A percentile compares a stretch with the other conserved stretches of the same genome.
phyloP scores from a whole-genome alignment of 2,113 vertebrate species.

The Oenanthe oenanthe region DNA sequence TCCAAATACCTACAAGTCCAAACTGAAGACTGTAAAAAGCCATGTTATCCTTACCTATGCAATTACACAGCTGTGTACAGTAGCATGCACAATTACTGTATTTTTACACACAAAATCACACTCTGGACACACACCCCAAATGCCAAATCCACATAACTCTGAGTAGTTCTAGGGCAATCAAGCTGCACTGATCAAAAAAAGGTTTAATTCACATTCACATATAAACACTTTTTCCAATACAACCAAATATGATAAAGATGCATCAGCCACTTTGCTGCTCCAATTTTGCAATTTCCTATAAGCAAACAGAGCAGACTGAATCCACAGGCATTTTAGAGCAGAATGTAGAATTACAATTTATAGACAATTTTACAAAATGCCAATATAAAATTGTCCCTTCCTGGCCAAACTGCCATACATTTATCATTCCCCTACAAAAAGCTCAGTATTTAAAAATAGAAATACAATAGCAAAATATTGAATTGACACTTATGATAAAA shows the following conservation, averaged over 20 bases:
- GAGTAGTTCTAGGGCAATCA: not conserved
- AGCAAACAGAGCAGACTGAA: not conserved
- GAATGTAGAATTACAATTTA: not conserved
- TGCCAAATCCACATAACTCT: not conserved
- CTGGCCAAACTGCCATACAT: not conserved
- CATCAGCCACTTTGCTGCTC: not conserved
- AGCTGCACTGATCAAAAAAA: not conserved
- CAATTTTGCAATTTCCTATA: not conserved
- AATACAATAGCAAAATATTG: slow-evolving; percentile 71
- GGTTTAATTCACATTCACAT: not conserved
- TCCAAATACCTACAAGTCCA: not conserved
- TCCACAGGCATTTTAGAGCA: not conserved
- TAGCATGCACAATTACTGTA: not conserved
- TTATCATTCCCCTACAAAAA: slow-evolving; percentile 65
- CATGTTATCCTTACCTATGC: not conserved
- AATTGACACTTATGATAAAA: slow-evolving; percentile 80
- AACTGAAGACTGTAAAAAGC: not conserved
- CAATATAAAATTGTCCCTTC: slow-evolving; percentile 52
- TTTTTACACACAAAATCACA: not conserved
- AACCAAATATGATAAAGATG: not conserved
- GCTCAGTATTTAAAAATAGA: slow-evolving; percentile 69
- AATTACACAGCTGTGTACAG: not conserved
- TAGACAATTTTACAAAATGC: not conserved
- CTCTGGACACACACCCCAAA: not conserved
- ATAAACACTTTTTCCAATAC: not conserved